A percentile compares a stretch with the other conserved stretches of the same genome.
Conservation (phyloP, 2,888 invertebrate genomes). For the Clanis bilineata region DNA sequence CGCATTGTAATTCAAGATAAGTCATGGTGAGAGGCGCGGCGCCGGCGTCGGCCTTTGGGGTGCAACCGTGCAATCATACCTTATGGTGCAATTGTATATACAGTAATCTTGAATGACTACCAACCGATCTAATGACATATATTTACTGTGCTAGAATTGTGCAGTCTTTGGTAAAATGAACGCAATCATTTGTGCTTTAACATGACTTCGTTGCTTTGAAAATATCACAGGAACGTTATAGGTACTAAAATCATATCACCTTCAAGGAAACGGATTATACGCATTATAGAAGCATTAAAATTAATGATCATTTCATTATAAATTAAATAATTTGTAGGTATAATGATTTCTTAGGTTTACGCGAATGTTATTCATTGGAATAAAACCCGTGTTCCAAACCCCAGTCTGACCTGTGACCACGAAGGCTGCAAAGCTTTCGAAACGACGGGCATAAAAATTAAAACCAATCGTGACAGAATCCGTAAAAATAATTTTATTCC, state of each 20-base stretch:
- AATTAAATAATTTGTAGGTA: no score
- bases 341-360: no score
- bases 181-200: neutral
- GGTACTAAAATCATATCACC: neutral
- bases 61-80: constrained; percentile 17
- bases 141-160: constrained; percentile 1
- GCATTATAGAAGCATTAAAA: neutral
- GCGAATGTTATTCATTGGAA: no score
- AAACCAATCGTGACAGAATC: no score
- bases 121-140: neutral
- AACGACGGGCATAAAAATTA: no score
- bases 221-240: neutral
- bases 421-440: no score
- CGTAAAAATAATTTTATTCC: no score
- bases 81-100: constrained; percentile 16
- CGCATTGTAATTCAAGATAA: constrained; percentile 28
- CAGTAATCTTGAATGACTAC: constrained; percentile 13
- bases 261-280: no score
- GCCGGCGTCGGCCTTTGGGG: constrained; percentile 12
- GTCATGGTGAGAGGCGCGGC: constrained; percentile 20
- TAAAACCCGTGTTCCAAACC: no score
- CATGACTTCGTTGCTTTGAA: no score
- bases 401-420: no score
- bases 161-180: neutral
- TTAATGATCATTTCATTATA: no score